These are phyloP conservation scores for Presbytis comata DNA, from an alignment of 2,797 vertebrate species.

Conservation along the genomic window DNA sequence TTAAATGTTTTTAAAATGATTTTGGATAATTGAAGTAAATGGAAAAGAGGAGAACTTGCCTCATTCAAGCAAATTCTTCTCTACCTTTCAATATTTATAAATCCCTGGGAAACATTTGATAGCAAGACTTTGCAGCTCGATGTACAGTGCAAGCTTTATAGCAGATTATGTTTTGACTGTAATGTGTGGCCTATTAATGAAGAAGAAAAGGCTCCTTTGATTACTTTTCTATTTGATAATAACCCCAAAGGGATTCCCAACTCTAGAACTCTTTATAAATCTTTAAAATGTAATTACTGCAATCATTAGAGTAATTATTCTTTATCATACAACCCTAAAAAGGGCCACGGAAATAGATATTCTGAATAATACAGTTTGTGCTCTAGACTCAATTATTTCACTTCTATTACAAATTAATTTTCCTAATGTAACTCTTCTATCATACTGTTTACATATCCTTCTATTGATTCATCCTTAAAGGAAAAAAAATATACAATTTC, in stretches of 20 bases:
- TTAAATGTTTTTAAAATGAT: not conserved
- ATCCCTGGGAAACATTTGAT: not conserved
- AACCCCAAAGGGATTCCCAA: not conserved
- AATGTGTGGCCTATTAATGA: not conserved
- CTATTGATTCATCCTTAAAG: not conserved
- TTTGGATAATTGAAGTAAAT: not conserved
- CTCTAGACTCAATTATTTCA: not conserved
- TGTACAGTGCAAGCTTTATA: not conserved
- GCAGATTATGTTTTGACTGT: not conserved
- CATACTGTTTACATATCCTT: too few relatives aligned
- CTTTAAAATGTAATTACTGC: not conserved
- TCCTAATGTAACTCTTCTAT: not conserved
- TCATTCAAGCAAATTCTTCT: too few relatives aligned
- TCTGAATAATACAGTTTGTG: not conserved
- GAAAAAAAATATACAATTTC: not conserved
- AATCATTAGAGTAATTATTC: not conserved
- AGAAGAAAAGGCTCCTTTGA: not conserved
- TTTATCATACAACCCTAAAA: not conserved
- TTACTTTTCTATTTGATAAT: not conserved
- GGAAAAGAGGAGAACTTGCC: not conserved
- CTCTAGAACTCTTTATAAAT: not conserved
- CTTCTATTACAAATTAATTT: not conserved
- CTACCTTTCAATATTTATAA: rapidly evolving
- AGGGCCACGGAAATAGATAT: not conserved
- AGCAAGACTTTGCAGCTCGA: not conserved